Conservation (phyloP, 2,888 invertebrate genomes). For the Conchocele bisecta region DNA sequence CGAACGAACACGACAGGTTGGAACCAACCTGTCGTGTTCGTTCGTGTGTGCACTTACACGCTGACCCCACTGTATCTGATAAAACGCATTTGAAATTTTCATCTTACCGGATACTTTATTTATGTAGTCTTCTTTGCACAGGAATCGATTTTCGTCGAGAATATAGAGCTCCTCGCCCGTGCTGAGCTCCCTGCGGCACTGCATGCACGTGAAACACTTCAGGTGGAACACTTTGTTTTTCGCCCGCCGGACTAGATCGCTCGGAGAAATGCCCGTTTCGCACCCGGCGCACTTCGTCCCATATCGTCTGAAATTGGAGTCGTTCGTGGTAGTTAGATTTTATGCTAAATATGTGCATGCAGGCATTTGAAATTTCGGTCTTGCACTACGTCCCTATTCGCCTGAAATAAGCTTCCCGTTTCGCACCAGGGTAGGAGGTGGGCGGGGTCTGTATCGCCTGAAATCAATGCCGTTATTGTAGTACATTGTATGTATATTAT, state of each 20-base stretch:
- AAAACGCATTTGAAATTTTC: neutral
- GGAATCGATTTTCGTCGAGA: conserved; percentile 98
- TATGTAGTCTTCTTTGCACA: conserved; percentile 99
- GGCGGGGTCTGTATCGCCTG: no score
- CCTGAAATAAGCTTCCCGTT: no score
- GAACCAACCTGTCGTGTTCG: no score
- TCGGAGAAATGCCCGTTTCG: conserved; percentile 97
- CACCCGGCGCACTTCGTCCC: conserved; percentile 99
- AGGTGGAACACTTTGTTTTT: conserved; percentile 99
- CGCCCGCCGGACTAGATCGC: conserved; percentile 97
- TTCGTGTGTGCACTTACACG: no score
- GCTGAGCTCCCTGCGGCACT: conserved; percentile 98
- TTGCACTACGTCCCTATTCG: no score
- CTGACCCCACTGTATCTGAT: no score
- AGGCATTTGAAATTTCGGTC: neutral
- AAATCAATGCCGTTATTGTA: no score
- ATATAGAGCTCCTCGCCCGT: conserved; percentile 99
- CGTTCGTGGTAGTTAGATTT: no score
- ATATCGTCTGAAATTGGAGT: conserved; percentile 91
- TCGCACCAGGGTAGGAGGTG: no score
- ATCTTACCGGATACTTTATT: conserved; percentile 78
- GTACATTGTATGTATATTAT: no score
- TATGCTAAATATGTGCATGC: neutral
- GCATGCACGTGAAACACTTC: conserved; percentile 99
- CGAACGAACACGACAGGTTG: no score